Evolutionary conservation across 2,888 invertebrate genomes (phyloP), one percentile per base, ranked within the genome.

Genomic region (Dicycla oo): DNA sequence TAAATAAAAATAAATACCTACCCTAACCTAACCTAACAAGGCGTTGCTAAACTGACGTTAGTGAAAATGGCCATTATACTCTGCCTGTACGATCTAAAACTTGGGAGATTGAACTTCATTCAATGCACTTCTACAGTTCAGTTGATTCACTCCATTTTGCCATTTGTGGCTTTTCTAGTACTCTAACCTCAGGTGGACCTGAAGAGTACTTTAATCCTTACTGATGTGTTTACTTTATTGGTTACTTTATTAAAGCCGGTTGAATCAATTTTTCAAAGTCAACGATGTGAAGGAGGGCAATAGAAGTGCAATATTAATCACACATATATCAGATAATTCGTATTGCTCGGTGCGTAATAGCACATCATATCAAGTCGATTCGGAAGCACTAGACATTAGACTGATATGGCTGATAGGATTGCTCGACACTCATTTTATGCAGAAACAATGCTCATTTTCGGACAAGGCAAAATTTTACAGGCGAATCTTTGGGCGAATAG

Each of bases 241-340:
- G 43, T 45, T 61, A 45, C 26, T 43, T 60, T 60, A 26, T 23
- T 45, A 54, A 54, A 20, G 54, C 15, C 54, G 30, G 54, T 54
- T 30, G 54, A 54, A 18, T 3, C 30, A 30, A 30, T 54, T 54
- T 30, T 34, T 54, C 6, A 30, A 54, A 30, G 30, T 54, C 30
- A 54, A 54, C 54, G 30, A 54, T 54, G 7, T 54, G 18, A 30
- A 30, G 18, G 54, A 54, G 6, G 54, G 30, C 6, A 54, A 54
- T 30, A 54, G 15, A 54, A 60, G 40, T 26, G 38, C 56, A 20
- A 56, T 56, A 13, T 56, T 38, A 20, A 56, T 56, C 30, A 56
- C 56, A 11, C 34, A 56, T 38, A 11, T 56, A 10, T 38, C 56
- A 10, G 56, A 56, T 38, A n/a, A 56, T 20, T 56, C 38, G 26